Evolutionary conservation across 2,797 vertebrate genomes (phyloP).

Genomic region (Nasua narica): DNA sequence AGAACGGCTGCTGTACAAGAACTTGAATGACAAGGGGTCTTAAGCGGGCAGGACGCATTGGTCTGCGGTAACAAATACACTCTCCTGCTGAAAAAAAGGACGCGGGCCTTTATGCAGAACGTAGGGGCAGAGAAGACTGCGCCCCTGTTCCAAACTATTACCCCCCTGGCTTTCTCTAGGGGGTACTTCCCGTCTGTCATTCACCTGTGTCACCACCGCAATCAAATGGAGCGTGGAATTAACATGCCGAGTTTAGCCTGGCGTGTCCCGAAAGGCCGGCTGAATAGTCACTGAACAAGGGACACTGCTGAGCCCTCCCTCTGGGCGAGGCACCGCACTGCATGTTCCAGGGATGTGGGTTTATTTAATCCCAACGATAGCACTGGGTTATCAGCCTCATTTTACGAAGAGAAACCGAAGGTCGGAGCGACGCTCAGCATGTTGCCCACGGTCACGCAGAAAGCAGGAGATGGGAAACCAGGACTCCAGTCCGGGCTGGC

Average conservation of each 20-base stretch:
- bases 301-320: neutral
- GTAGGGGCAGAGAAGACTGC: neutral
- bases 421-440: neutral
- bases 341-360: neutral
- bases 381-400: neutral
- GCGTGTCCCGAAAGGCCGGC: neutral
- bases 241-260: neutral
- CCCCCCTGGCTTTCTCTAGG: neutral
- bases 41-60: neutral
- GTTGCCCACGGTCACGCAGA: accelerated
- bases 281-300: neutral
- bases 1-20: neutral
- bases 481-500: neutral
- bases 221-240: neutral
- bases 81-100: neutral
- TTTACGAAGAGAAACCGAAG: neutral
- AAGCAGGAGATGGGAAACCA: neutral
- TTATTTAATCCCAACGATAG: neutral
- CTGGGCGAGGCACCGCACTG: too few species aligned
- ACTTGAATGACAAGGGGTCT: neutral
- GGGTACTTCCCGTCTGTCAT: neutral
- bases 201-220: neutral
- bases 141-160: neutral
- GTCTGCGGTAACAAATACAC: neutral
- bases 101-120: accelerated